Percentiles rank a stretch among this genome's conserved stretches.
phyloP scores from a whole-genome alignment of 2,113 vertebrate species.

The Burhinus bistriatus region DNA sequence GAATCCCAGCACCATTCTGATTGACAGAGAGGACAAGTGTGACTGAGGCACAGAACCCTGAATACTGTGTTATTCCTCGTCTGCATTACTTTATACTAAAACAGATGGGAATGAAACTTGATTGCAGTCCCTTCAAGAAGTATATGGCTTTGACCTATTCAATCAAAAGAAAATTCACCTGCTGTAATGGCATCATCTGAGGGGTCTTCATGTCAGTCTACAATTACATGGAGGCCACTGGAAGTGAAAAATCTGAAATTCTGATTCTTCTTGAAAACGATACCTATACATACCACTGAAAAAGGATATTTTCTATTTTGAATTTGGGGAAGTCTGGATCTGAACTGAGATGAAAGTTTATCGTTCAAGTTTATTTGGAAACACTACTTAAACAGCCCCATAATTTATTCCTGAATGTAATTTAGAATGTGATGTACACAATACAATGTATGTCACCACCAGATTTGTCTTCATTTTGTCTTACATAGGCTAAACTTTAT shows the following conservation, averaged over 20 bases:
- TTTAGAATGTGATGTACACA: not conserved
- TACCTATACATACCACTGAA: not conserved
- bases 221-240: not conserved
- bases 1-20: not conserved
- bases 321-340: not conserved
- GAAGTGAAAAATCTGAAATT: not conserved
- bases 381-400: not conserved
- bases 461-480: not conserved
- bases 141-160: not conserved
- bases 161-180: not conserved
- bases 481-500: not conserved
- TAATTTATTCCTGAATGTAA: not conserved
- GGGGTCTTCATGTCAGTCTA: not conserved
- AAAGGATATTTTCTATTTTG: not conserved
- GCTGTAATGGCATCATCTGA: not conserved
- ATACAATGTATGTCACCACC: not conserved
- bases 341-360: not conserved
- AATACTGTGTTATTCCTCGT: not conserved
- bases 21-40: not conserved
- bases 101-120: not conserved
- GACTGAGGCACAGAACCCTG: not conserved
- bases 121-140: not conserved
- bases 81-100: not conserved
- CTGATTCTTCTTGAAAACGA: not conserved
- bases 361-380: not conserved